Conservation (phyloP, 2,797 vertebrate species). For the Eleutherodactylus coqui region DNA sequence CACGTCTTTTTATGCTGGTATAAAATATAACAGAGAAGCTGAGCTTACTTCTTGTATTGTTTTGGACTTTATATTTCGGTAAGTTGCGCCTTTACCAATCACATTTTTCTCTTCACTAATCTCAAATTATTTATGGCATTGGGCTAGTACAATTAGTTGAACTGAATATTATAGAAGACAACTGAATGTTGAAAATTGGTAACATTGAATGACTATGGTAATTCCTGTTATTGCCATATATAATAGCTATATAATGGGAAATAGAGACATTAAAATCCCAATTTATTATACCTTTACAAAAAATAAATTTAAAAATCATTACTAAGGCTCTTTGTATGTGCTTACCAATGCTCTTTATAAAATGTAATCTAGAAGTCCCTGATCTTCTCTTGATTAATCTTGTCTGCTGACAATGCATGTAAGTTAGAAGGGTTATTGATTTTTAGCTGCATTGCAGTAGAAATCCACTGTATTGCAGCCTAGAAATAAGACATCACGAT, state of each 20-base stretch:
- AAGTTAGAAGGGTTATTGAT: conserved; percentile 27
- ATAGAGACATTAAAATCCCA: background rate
- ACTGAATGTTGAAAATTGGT: background rate
- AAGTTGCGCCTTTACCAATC: no score
- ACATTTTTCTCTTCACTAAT: no score
- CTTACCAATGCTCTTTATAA: conserved; percentile 2
- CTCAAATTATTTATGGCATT: no score
- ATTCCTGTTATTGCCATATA: background rate
- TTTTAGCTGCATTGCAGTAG: conserved; percentile 29
- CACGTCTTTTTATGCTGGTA: no score
- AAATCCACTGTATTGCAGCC: conserved; percentile 2
- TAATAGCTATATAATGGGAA: conserved; percentile 1
- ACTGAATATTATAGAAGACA: background rate
- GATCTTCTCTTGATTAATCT: conserved; percentile 31
- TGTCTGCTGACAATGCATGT: conserved; percentile 25
- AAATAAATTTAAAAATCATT: conserved; percentile 5
- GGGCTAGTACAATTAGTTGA: background rate
- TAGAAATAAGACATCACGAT: conserved; percentile 11
- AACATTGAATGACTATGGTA: background rate
- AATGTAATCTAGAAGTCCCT: conserved; percentile 22
- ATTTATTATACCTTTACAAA: conserved; percentile 17
- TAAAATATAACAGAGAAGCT: no score
- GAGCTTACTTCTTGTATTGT: no score
- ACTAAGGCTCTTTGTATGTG: background rate
- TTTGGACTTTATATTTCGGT: no score